These are phyloP conservation scores for Pleuronectes platessa DNA, from an alignment of 2,113 vertebrate genomes.

Conservation along the genomic window DNA sequence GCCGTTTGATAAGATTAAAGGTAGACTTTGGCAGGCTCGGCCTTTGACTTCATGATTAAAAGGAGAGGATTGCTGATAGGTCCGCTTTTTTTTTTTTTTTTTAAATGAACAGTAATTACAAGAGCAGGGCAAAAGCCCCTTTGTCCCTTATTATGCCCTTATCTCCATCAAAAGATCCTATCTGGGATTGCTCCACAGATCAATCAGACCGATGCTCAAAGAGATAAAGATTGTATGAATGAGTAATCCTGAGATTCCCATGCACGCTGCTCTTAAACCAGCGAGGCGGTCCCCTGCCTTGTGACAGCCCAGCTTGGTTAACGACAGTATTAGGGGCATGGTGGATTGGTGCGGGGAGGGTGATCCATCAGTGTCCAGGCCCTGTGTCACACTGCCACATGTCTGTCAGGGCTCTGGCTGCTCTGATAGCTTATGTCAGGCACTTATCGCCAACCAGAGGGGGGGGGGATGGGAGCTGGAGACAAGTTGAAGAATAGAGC, in stretches of 20 bases:
- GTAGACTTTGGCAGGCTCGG: constrained; percentile 73
- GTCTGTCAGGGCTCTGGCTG: constrained; percentile 73
- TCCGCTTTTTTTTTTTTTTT: constrained; percentile 44
- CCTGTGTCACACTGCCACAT: constrained; percentile 73
- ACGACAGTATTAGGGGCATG: constrained; percentile 66
- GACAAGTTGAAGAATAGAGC: constrained; percentile 42
- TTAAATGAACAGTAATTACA: constrained; percentile 68
- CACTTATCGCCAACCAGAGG: constrained; percentile 80
- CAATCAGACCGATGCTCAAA: constrained; percentile 40
- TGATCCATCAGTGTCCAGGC: constrained; percentile 79
- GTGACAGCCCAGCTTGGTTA: constrained; percentile 61
- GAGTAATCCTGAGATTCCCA: constrained; percentile 57
- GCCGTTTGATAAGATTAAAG: constrained; percentile 79
- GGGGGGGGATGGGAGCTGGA: constrained; percentile 36
- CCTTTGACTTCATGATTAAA: constrained; percentile 77
- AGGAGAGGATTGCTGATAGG: constrained; percentile 58
- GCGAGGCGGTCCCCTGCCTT: constrained; percentile 28
- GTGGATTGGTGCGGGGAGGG: constrained; percentile 49
- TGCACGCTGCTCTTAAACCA: constrained; percentile 38
- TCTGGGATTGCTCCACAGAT: constrained; percentile 55
- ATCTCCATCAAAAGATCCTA: constrained; percentile 53
- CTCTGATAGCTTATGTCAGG: constrained; percentile 83
- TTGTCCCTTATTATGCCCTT: constrained; percentile 37
- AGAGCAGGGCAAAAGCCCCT: constrained; percentile 60
- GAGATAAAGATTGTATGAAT: constrained; percentile 58